Percentiles rank a stretch among this genome's conserved stretches.
Evolutionary conservation across 2,113 vertebrate species (phyloP).

Genomic region (Coryphaenoides rupestris): DNA sequence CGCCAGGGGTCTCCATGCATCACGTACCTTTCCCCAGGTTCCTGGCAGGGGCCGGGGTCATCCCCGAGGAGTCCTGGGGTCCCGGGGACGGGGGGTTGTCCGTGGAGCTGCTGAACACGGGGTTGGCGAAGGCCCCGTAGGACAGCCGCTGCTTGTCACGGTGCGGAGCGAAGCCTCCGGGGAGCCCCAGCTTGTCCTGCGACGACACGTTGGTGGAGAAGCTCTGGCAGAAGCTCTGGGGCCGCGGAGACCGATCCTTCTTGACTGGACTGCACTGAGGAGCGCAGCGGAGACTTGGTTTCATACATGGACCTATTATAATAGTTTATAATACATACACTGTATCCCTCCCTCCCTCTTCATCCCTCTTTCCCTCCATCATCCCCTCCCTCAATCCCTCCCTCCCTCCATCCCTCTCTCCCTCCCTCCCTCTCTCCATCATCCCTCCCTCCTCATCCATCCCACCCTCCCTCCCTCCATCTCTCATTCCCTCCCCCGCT

Average conservation of each 20-base stretch:
- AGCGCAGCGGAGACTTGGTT: background rate
- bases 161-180: slow-evolving; percentile 77
- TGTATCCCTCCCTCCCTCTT: too few species aligned
- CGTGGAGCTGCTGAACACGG: slow-evolving; percentile 78
- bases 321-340: too few species aligned
- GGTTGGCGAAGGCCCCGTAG: slow-evolving; percentile 83
- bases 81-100: slow-evolving; percentile 81
- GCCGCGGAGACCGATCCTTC: slow-evolving; percentile 85
- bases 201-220: slow-evolving; percentile 82
- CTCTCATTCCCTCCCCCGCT: too few species aligned
- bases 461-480: too few species aligned
- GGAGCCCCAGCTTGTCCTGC: slow-evolving; percentile 83
- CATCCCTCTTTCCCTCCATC: too few species aligned
- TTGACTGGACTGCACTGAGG: slow-evolving; percentile 85
- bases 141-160: slow-evolving; percentile 87
- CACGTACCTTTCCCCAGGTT: slow-evolving; percentile 80
- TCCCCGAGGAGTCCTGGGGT: slow-evolving; percentile 72
- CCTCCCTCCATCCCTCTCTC: too few species aligned
- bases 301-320: too few species aligned
- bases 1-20: background rate
- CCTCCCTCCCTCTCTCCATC: too few species aligned
- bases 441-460: too few species aligned
- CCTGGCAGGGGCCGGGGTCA: slow-evolving; percentile 80
- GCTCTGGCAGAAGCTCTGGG: slow-evolving; percentile 84
- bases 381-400: too few species aligned